phyloP scores from a whole-genome alignment of 2,888 invertebrate species.

The Drosophila incognita region DNA sequence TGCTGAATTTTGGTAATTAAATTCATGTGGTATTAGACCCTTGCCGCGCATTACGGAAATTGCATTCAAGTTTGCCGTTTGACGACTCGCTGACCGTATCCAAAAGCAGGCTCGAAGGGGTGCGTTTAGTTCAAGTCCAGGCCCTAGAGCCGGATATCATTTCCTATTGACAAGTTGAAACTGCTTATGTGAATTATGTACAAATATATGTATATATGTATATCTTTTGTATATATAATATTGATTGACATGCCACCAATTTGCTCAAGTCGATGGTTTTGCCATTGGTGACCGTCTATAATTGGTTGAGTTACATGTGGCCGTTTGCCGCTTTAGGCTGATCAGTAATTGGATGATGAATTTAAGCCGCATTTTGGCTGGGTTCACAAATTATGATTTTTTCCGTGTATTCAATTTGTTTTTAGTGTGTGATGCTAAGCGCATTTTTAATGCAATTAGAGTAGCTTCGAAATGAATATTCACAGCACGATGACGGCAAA shows the following conservation, averaged over 20 bases:
- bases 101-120: conserved; percentile 4
- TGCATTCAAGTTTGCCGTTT: conserved; percentile 69
- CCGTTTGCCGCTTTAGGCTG: conserved; percentile 1
- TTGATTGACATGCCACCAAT: conserved; percentile 38
- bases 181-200: conserved; percentile 8
- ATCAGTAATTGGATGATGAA: conserved; percentile 19
- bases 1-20: conserved; percentile 72
- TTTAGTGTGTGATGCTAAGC: conserved; percentile 18
- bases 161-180: conserved; percentile 59
- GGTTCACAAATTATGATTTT: conserved; percentile 19
- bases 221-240: neutral
- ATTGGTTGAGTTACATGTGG: conserved; percentile 7
- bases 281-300: conserved; percentile 21
- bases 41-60: conserved; percentile 71
- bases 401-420: conserved; percentile 8
- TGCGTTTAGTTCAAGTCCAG: neutral
- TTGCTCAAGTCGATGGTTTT: conserved; percentile 29
- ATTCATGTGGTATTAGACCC: conserved; percentile 70
- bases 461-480: conserved; percentile 22
- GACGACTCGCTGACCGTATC: conserved; percentile 30
- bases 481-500: conserved; percentile 23
- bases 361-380: conserved; percentile 15
- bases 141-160: conserved; percentile 22
- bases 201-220: neutral
- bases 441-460: conserved; percentile 69